A percentile compares a stretch with the other conserved stretches of the same genome.
Evolutionary conservation across 2,888 invertebrate species (phyloP).

Genomic region (Eumerus sabulonum): DNA sequence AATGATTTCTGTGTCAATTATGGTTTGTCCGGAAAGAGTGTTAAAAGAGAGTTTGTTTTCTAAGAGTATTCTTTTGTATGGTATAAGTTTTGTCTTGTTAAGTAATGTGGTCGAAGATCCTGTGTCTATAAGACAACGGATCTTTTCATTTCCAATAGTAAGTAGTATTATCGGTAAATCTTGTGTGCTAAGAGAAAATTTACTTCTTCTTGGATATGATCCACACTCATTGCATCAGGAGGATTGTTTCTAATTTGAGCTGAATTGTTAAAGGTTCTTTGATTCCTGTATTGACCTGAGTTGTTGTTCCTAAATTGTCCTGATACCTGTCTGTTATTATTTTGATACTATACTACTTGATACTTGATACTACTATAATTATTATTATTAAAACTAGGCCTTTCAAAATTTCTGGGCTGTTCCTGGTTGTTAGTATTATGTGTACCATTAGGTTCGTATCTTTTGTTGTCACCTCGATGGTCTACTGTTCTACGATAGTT

Average conservation of each 20-base stretch:
- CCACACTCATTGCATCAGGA: slow-evolving; percentile 50
- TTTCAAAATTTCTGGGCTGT: background rate
- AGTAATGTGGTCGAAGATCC: slow-evolving; percentile 54
- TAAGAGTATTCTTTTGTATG: slow-evolving; percentile 47
- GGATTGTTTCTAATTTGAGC: slow-evolving; percentile 11
- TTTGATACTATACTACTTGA: background rate
- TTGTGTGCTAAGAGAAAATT: slow-evolving; percentile 59
- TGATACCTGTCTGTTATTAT: background rate
- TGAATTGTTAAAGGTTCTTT: background rate
- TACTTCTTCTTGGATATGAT: slow-evolving; percentile 42
- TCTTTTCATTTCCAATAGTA: slow-evolving; percentile 40
- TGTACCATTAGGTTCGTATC: background rate
- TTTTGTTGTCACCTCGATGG: background rate
- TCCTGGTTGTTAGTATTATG: background rate
- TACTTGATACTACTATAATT: background rate
- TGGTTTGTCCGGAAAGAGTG: slow-evolving; percentile 40
- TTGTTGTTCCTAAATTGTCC: slow-evolving; percentile 6
- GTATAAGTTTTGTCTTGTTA: slow-evolving; percentile 31
- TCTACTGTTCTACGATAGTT: background rate
- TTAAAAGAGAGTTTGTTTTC: slow-evolving; percentile 24
- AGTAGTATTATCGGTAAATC: slow-evolving; percentile 60
- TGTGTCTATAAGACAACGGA: slow-evolving; percentile 49
- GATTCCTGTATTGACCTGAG: background rate
- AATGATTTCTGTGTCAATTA: slow-evolving; percentile 36
- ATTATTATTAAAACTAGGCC: background rate